Evolutionary conservation across 1,140 invertebrate species (phyloP), one percentile per base, ranked within the genome.

Genomic region (Microvelia longipes): DNA sequence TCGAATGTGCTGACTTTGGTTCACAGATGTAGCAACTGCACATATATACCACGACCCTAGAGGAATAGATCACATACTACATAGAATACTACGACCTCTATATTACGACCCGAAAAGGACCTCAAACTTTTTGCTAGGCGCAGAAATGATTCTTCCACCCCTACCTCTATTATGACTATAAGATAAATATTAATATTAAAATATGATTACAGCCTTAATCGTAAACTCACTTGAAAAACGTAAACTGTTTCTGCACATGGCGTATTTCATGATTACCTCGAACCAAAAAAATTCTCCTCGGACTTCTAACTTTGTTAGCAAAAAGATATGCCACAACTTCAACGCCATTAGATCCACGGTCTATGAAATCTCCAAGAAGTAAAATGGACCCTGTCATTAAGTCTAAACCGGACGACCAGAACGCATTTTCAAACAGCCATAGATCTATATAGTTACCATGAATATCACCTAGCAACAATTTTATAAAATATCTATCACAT

Each of bases 281-380:
- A 67, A 89, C 80, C 73, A 91, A 81, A 79, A 96, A 96, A 83
- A 96, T 94, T 80, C 94, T 94, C 79, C 95, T 91, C 62, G 93
- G 93, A 82, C 94, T 96, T 82, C 95, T 94, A 75, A 95, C 93
- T 84, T 96, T 94, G 81, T 96, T 96, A 71, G 94, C 93, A 71
- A 96, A 83, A 69, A 93, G 80, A 68, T 92, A 82, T 78, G 90
- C 92, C 75, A 92, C 92, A 66, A 90, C 92, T 81, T 93, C 90
- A 69, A 93, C 80, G 2, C 88, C 91, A 77, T 92, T 89, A 77
- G 91, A 91, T 73, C 92, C 92, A 78, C 92, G 83, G 80, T 94
- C 92, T n/a, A 94, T 92, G 79, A 94, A 94, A 81, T 94, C 92
- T 30, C 94, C 94, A 60, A 98, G 85, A 80, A 98, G 98, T 73